Conservation (phyloP, 2,888 invertebrate genomes). For the Lamproptera curius region DNA sequence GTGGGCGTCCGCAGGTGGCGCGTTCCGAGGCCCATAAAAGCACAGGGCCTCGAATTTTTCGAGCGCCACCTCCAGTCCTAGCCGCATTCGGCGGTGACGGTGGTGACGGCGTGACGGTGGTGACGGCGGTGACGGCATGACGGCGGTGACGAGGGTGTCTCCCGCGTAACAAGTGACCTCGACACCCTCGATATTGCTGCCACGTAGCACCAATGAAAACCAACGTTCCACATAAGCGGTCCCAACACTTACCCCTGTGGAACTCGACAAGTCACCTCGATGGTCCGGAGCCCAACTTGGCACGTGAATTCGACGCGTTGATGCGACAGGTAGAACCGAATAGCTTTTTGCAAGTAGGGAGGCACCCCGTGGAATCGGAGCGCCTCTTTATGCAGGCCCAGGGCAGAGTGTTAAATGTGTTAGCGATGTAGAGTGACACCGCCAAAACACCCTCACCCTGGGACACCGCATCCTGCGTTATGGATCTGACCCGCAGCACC, state of each 20-base stretch:
- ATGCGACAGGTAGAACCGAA: slow-evolving; percentile 13
- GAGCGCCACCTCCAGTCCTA: too few relatives aligned
- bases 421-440: slow-evolving; percentile 26
- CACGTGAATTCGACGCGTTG: background rate
- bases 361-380: slow-evolving; percentile 15
- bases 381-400: slow-evolving; percentile 20
- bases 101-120: too few relatives aligned
- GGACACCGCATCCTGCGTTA: slow-evolving; percentile 13
- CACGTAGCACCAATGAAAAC: slow-evolving; percentile 12
- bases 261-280: slow-evolving; percentile 20
- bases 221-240: slow-evolving; percentile 28
- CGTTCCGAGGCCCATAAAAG: too few relatives aligned
- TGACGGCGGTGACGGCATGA: too few relatives aligned
- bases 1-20: too few relatives aligned
- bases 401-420: slow-evolving; percentile 28
- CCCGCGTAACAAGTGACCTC: background rate
- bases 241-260: slow-evolving; percentile 27
- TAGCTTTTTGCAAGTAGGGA: slow-evolving; percentile 16
- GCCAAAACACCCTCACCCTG: slow-evolving; percentile 22
- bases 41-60: too few relatives aligned
- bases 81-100: too few relatives aligned
- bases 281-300: background rate
- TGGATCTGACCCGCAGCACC: background rate
- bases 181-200: background rate
- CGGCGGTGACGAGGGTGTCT: background rate